Conservation (phyloP, 2,113 vertebrate species). For the Pseudopipra pipra region DNA sequence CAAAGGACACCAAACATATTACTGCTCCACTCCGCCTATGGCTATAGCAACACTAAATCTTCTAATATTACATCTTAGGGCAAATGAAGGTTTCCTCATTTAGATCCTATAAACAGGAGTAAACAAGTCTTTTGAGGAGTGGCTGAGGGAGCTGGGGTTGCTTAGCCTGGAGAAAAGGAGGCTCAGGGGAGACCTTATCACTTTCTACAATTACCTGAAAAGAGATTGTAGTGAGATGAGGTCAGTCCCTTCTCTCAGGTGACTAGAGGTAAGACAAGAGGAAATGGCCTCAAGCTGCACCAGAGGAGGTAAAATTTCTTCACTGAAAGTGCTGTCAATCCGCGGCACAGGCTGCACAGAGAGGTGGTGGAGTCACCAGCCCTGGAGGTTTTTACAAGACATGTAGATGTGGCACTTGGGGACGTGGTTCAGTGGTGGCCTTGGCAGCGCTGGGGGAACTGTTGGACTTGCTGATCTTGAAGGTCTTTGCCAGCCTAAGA, state of each 20-base stretch:
- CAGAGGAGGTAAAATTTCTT: background rate
- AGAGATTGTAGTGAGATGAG: background rate
- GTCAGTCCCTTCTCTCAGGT: rapidly evolving
- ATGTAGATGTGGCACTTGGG: background rate
- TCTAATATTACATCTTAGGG: background rate
- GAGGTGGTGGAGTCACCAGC: background rate
- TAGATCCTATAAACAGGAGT: background rate
- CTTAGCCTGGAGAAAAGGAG: background rate
- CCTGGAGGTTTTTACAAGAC: background rate
- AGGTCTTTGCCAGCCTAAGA: background rate
- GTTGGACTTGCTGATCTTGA: background rate
- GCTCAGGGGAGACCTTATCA: background rate
- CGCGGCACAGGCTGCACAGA: background rate
- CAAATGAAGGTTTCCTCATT: conserved; percentile 1
- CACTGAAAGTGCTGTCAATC: background rate
- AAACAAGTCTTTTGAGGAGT: background rate
- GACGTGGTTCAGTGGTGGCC: background rate
- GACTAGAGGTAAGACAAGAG: no score
- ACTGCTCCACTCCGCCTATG: background rate
- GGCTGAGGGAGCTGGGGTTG: background rate
- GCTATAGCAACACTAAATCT: conserved; percentile 15
- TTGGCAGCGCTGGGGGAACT: background rate
- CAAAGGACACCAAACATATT: conserved; percentile 43
- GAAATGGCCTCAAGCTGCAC: background rate
- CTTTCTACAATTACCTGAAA: background rate